Evolutionary conservation across 2,888 invertebrate species (phyloP).

Genomic region (Eugnorisma glareosa): DNA sequence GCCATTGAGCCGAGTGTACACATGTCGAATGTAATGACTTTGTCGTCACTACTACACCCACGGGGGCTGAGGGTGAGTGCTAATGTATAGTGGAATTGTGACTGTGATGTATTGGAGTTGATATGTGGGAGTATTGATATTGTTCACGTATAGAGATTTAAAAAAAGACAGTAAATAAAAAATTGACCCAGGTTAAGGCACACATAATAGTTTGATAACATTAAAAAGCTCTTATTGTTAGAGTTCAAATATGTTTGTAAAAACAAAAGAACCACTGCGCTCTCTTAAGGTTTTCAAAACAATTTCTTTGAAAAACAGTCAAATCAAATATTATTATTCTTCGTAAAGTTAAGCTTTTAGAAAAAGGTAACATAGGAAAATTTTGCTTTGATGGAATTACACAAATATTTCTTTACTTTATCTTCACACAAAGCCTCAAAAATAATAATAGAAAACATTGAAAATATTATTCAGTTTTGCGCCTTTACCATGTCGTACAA

Average conservation of each 20-base stretch:
- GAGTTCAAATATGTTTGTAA: not conserved
- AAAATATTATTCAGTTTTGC: not conserved
- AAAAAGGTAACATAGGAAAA: not conserved
- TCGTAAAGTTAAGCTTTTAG: not conserved
- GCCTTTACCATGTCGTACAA: conserved; percentile 14
- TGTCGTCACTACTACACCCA: conserved; percentile 7
- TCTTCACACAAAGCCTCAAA: not conserved
- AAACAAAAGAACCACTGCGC: not conserved
- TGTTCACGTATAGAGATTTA: not conserved
- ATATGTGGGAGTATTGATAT: not conserved
- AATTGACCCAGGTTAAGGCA: not conserved
- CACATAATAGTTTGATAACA: not conserved
- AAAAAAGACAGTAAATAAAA: not conserved
- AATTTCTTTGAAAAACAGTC: not conserved
- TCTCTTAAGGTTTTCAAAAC: not conserved
- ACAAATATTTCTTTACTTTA: not conserved
- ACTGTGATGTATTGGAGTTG: conserved; percentile 6
- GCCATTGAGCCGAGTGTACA: conserved; percentile 9
- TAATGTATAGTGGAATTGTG: not conserved
- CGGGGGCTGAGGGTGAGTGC: conserved; percentile 14
- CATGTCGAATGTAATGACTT: conserved; percentile 34
- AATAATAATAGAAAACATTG: not conserved
- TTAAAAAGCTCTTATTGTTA: not conserved
- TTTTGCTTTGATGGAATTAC: not conserved
- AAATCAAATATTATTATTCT: not conserved